Percentiles rank a stretch among this genome's conserved stretches.
Conservation (phyloP, 2,888 invertebrate genomes). For the Xanthostigma xanthostigma region DNA sequence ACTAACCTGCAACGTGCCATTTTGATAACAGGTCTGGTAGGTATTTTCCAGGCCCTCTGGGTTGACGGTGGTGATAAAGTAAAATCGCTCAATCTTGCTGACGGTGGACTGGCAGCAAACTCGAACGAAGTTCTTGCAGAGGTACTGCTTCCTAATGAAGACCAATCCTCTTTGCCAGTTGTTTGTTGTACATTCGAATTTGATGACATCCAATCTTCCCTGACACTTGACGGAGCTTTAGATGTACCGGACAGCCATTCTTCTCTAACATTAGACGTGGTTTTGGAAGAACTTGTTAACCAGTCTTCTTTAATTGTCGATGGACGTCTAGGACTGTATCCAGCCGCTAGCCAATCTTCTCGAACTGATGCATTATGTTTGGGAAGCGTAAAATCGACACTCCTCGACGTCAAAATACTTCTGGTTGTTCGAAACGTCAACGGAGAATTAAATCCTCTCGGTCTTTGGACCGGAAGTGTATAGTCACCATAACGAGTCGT, state of each 20-base stretch:
- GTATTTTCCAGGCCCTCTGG: slow-evolving; percentile 1
- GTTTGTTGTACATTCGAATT: too few relatives aligned
- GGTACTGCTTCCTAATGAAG: too few relatives aligned
- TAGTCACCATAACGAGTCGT: neutral
- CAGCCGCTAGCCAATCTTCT: too few relatives aligned
- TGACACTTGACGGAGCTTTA: too few relatives aligned
- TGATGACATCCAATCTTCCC: too few relatives aligned
- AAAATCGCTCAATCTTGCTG: neutral
- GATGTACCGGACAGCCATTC: too few relatives aligned
- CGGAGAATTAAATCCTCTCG: neutral
- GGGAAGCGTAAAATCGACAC: neutral
- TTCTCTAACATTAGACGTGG: too few relatives aligned
- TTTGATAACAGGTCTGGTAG: slow-evolving; percentile 2
- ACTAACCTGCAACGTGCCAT: slow-evolving; percentile 4
- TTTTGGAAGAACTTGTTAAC: too few relatives aligned
- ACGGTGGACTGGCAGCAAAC: neutral
- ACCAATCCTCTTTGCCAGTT: too few relatives aligned
- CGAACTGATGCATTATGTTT: too few relatives aligned
- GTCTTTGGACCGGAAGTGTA: neutral
- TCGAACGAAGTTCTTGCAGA: neutral
- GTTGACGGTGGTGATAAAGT: neutral
- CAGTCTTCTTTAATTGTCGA: too few relatives aligned
- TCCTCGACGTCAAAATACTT: neutral
- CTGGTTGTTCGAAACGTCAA: neutral
- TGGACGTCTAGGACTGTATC: too few relatives aligned